phyloP scores from a whole-genome alignment of 23 tunicate species.

The Ascidia mentula region DNA sequence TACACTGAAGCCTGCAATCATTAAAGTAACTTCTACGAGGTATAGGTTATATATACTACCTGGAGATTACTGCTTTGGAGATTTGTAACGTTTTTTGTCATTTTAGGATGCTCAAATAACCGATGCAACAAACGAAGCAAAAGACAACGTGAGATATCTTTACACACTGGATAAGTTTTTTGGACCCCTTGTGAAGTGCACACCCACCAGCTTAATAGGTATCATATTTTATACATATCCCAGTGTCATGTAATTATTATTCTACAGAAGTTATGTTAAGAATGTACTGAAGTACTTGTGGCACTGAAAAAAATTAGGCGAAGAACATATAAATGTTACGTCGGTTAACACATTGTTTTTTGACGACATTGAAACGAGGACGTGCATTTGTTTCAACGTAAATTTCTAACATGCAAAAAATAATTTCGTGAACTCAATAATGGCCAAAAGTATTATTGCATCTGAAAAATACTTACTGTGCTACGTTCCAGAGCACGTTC shows the following conservation, averaged over 20 bases:
- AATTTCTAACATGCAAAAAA: no score
- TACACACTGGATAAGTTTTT: constrained; percentile 83
- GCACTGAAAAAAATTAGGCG: not conserved
- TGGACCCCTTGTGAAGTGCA: constrained; percentile 86
- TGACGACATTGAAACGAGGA: not conserved
- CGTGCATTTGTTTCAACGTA: no score
- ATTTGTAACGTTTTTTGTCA: not conserved
- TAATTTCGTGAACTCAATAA: not conserved
- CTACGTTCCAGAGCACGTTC: constrained; percentile 54
- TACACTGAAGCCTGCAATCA: no score
- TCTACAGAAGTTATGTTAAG: no score
- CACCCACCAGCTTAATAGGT: constrained; percentile 69
- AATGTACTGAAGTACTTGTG: no score
- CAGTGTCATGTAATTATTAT: no score
- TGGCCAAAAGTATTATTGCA: no score
- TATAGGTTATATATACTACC: no score
- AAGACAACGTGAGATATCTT: constrained; percentile 80
- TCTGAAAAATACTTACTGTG: not conserved
- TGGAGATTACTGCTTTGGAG: not conserved
- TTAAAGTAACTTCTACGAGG: no score
- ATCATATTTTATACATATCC: no score
- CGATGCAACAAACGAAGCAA: constrained; percentile 87
- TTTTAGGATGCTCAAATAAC: constrained; percentile 70
- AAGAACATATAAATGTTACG: no score
- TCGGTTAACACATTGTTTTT: no score